phyloP scores from a whole-genome alignment of 2,888 invertebrate genomes.

The Coleophora flavipennella region DNA sequence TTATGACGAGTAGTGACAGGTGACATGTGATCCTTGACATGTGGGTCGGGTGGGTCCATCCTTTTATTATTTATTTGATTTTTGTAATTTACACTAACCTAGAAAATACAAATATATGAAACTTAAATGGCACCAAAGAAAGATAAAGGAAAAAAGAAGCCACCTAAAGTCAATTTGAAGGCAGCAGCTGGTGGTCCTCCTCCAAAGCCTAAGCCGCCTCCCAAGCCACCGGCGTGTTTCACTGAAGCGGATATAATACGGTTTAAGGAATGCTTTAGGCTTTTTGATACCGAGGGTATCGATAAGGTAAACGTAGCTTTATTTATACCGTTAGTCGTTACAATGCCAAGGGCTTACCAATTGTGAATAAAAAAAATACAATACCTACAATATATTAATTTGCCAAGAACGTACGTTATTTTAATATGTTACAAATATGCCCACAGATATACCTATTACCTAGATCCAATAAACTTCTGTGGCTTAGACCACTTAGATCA shows the following conservation, averaged over 20 bases:
- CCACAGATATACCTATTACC: no score
- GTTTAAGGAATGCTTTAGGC: slow-evolving; percentile 50
- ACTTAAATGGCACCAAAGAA: slow-evolving; percentile 4
- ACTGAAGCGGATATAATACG: slow-evolving; percentile 38
- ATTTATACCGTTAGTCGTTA: no score
- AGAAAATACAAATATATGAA: background rate
- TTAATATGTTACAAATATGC: no score
- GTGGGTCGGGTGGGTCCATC: no score
- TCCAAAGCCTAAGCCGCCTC: slow-evolving; percentile 50
- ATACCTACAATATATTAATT: no score
- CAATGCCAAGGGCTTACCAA: no score
- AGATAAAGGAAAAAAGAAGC: background rate
- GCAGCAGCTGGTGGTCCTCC: slow-evolving; percentile 23
- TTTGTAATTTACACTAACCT: background rate
- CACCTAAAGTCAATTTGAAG: slow-evolving; percentile 8
- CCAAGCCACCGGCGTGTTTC: slow-evolving; percentile 57
- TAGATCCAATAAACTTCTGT: no score
- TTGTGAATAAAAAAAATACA: no score
- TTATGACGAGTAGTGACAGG: no score
- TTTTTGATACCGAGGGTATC: slow-evolving; percentile 48
- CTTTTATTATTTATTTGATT: background rate
- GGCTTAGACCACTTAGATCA: no score
- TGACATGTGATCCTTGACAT: no score
- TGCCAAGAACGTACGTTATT: no score
- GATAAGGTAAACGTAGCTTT: slow-evolving; percentile 44